Percentiles rank a stretch among this genome's conserved stretches.
phyloP scores from a whole-genome alignment of 2,888 invertebrate species.

The Mythimna pallens region DNA sequence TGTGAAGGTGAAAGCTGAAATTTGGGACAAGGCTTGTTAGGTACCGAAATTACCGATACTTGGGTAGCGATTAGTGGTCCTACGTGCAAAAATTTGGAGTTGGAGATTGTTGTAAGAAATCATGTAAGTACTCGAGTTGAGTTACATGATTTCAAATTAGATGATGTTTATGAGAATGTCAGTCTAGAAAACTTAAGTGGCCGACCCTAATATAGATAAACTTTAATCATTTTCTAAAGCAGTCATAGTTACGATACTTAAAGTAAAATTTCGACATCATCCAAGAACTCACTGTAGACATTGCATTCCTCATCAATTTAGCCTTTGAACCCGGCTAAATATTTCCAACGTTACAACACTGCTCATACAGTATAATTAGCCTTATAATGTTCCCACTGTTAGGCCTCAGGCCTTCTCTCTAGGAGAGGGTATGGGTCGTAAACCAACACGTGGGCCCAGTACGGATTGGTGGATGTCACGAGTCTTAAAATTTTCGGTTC shows the following conservation, averaged over 20 bases:
- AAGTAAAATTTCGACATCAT: background rate
- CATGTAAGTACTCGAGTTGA: too few species aligned
- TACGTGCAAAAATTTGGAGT: conserved; percentile 35
- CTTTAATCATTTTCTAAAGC: background rate
- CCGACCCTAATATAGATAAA: background rate
- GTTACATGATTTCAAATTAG: background rate
- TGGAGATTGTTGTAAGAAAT: background rate
- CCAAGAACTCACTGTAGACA: background rate
- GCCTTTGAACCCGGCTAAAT: background rate
- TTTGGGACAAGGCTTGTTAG: conserved; percentile 36
- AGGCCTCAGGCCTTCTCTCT: too few species aligned
- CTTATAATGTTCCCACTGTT: too few species aligned
- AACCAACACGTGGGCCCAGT: too few species aligned
- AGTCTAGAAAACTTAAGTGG: too few species aligned
- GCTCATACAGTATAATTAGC: background rate
- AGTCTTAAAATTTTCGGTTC: too few species aligned
- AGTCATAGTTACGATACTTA: background rate
- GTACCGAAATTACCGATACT: conserved; percentile 19
- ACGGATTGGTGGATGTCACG: too few species aligned
- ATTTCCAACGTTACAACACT: background rate
- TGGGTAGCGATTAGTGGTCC: conserved; percentile 9
- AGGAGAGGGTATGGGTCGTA: too few species aligned
- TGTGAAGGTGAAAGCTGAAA: conserved; percentile 41
- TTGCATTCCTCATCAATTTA: conserved; percentile 8
- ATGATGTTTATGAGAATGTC: background rate